Evolutionary conservation across 2,888 invertebrate genomes (phyloP), one percentile per base, ranked within the genome.

Genomic region (Schrankia costaestrigalis): DNA sequence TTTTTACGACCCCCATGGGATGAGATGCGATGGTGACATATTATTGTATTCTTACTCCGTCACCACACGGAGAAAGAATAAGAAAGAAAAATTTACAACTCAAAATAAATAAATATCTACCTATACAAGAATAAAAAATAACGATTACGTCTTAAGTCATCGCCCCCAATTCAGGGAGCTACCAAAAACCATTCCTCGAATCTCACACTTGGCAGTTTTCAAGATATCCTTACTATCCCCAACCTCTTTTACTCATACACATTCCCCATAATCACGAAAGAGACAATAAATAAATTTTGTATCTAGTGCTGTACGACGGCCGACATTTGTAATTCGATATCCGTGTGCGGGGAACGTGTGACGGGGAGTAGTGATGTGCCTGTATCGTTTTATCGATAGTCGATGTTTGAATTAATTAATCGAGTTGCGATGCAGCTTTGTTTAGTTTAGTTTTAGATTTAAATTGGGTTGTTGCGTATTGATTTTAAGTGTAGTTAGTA

Each of bases 191-290:
- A 56, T 64, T 59, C 56, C 57, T 49, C 57, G 59, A 72, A 72
- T 69, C 60, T 56, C 64, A 71, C 78, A 80, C 78, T 80, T 80
- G 62, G 63, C 58, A 69, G 80, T 74, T 69, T 78, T 80, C 80
- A 52, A 66, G 59, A 75, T 70, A 73, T 80, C 79, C 76, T 78
- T 72, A 69, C 67, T 54, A 12, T 33, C 9, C 1, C 46, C 17
- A 9, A 73, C 71, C 41, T 62, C 35, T 31, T 71, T 24, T 24
- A 28, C 45, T 8, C 7, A 15, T 3, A 32, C 15, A 6, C 11
- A 10, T 33, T 6, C 4, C 9, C 0, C 5, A 9, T 18, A 14
- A 6, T 59, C 23, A 46, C 2, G 59, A 63, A 26, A 43, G 53
- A 32, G 70, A 71, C 4, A 21, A 24, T n/a, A 11, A 35, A 51